phyloP scores from a whole-genome alignment of 2,113 vertebrate species.

The Pipa parva region DNA sequence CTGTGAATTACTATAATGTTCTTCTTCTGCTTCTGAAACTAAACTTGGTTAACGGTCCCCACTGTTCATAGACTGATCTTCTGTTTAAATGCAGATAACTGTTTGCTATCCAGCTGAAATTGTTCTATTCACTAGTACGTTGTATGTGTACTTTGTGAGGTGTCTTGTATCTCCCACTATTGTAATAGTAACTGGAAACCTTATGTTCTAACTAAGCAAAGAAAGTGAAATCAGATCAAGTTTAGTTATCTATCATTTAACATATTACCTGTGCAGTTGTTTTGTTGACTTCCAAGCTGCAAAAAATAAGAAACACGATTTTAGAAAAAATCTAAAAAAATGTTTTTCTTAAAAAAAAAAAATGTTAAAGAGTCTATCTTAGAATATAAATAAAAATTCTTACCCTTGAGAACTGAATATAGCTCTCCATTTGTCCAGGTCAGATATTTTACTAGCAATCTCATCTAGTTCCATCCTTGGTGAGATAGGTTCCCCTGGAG shows the following conservation, averaged over 20 bases:
- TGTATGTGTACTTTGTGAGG: slow-evolving; percentile 21
- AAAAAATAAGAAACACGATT: slow-evolving; percentile 47
- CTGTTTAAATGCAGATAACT: too few relatives aligned
- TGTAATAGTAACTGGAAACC: slow-evolving; percentile 2
- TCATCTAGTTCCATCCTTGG: slow-evolving; percentile 52
- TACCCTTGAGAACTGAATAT: slow-evolving; percentile 66
- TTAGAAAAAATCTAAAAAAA: background rate
- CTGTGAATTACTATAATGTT: too few relatives aligned
- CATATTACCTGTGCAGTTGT: slow-evolving; percentile 47
- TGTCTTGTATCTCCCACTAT: background rate
- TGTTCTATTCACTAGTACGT: slow-evolving; percentile 24
- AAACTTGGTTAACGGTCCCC: too few relatives aligned
- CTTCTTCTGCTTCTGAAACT: too few relatives aligned
- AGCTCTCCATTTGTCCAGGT: slow-evolving; percentile 67
- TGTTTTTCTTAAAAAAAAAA: background rate
- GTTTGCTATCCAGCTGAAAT: too few relatives aligned
- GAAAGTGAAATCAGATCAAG: slow-evolving; percentile 22
- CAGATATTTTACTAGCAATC: slow-evolving; percentile 58
- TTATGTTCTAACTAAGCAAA: slow-evolving; percentile 9
- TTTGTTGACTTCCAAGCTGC: slow-evolving; percentile 60
- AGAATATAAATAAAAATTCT: too few relatives aligned
- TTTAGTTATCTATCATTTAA: background rate
- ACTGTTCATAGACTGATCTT: too few relatives aligned
- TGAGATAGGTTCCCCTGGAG: background rate
- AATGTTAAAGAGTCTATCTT: background rate